Conservation (phyloP, 2,113 vertebrate species). For the Montifringilla adamsi region DNA sequence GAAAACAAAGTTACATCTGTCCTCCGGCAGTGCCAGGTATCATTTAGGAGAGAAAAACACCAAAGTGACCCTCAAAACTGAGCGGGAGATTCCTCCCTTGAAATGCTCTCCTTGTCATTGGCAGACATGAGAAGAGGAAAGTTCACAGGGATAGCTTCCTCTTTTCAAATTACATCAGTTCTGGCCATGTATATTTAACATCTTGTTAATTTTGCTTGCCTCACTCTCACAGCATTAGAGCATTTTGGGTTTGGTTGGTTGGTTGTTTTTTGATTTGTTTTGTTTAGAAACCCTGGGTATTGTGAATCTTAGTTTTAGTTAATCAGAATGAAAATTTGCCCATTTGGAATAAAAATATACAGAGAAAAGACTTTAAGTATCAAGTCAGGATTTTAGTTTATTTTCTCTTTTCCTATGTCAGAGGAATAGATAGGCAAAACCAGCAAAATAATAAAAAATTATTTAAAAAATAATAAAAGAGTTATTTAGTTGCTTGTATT, state of each 20-base stretch:
- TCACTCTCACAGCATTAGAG: neutral
- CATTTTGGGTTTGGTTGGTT: fast-evolving
- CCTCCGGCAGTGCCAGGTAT: neutral
- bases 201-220: neutral
- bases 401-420: neutral
- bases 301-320: neutral
- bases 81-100: neutral
- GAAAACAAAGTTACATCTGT: neutral
- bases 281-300: neutral
- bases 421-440: neutral
- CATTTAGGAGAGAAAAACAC: neutral
- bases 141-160: neutral
- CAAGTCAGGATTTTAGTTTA: neutral
- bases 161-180: neutral
- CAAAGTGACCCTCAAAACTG: neutral
- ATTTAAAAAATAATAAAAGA: neutral
- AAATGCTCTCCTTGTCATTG: neutral
- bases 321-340: neutral
- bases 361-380: neutral
- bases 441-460: neutral
- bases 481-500: neutral
- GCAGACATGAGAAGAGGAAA: neutral
- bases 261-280: neutral
- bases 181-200: fast-evolving
- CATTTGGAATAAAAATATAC: neutral